These are phyloP conservation scores for Pedionomus torquatus DNA, from an alignment of 2,113 vertebrate species.

Conservation along the genomic window DNA sequence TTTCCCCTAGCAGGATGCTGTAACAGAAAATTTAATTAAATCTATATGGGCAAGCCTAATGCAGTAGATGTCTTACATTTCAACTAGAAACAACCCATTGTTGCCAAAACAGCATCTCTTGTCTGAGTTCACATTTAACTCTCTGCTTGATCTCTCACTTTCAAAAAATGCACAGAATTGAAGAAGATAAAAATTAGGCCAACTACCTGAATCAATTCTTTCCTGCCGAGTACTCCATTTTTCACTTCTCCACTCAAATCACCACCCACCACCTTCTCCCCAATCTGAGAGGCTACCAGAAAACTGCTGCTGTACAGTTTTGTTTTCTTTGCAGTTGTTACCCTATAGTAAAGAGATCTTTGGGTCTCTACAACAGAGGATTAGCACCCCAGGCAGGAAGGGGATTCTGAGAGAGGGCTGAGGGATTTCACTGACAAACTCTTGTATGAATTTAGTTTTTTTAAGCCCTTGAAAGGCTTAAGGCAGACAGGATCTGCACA, in stretches of 20 bases:
- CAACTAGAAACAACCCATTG: neutral
- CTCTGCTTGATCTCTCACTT: neutral
- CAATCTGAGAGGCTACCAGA: neutral
- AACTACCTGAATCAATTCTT: neutral
- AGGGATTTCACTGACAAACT: neutral
- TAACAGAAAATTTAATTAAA: neutral
- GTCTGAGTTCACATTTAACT: neutral
- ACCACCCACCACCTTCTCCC: neutral
- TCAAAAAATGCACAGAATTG: neutral
- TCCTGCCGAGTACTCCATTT: neutral
- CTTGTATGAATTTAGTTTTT: neutral
- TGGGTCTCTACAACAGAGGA: neutral
- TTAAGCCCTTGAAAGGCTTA: neutral
- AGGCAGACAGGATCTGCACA: neutral
- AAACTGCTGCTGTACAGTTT: neutral
- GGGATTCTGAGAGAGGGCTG: neutral
- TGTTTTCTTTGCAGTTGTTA: neutral
- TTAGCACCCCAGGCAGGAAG: neutral
- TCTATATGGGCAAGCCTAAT: neutral
- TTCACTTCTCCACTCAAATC: neutral
- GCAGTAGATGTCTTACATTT: neutral
- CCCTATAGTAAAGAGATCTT: neutral
- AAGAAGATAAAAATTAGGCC: neutral
- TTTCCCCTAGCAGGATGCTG: neutral
- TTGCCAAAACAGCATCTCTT: neutral